Evolutionary conservation across 2,888 invertebrate genomes (phyloP).

Genomic region (Aproaerema taeniolella): DNA sequence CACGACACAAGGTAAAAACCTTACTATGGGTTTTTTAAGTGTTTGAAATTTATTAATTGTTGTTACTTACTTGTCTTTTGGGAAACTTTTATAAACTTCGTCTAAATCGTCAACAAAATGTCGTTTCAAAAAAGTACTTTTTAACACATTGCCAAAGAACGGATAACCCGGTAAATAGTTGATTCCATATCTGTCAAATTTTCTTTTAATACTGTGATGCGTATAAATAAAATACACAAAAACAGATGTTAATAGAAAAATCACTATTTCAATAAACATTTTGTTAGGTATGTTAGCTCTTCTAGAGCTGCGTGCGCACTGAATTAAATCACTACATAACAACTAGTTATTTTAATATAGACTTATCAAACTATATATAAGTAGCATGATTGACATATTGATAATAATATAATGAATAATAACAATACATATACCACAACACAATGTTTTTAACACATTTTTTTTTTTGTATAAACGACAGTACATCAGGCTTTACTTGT

Average conservation of each 20-base stretch:
- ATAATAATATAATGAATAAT: no score
- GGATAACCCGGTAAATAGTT: constrained; percentile 47
- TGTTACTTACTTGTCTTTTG: constrained; percentile 44
- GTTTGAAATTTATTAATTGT: not conserved
- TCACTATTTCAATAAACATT: constrained; percentile 50
- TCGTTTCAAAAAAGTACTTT: constrained; percentile 30
- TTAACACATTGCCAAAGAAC: constrained; percentile 46
- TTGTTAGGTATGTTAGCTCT: no score
- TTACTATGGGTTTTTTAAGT: not conserved
- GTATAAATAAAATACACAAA: constrained; percentile 35
- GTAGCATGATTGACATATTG: no score
- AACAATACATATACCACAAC: no score
- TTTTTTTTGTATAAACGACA: no score
- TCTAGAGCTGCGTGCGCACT: no score
- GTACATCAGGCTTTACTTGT: no score
- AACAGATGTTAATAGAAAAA: constrained; percentile 38
- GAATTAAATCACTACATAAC: no score
- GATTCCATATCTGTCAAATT: constrained; percentile 38
- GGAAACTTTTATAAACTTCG: constrained; percentile 44
- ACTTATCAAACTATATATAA: no score
- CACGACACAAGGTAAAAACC: no score
- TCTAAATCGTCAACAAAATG: constrained; percentile 46
- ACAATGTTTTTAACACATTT: no score
- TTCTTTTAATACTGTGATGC: constrained; percentile 35
- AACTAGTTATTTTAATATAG: no score